Base-by-base conservation (phyloP, 2,888 invertebrate species). In the Polymixis lichenea region DNA sequence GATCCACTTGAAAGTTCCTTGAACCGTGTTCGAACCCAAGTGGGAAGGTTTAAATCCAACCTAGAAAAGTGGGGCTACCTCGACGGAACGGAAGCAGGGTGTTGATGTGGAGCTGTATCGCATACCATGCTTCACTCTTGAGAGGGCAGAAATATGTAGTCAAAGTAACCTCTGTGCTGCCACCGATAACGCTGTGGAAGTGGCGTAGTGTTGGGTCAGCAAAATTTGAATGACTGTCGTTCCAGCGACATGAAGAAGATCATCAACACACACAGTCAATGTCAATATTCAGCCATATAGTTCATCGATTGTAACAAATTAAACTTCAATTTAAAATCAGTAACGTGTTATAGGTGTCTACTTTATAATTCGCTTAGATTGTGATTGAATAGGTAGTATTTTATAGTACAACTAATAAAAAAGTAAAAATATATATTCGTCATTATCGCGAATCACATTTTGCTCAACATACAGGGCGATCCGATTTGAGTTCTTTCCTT, bases 251-350 rank as follows among this genome's bases (percentile, higher is more conserved):
- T 17, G 3, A 38, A 38, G 38, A 38, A 38, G 38, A 38, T 38
- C 6, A 38, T 32, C 32, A 32, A 28, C 28, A 11, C 25, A 38
- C 28, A 19, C 32, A 38, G 5, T 46, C 60, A 77, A 55, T 61
- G 49, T 53, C 49, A 58, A 60, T n/a, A 3, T 28, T 19, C 7
- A 51, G 28, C 6, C 6, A 62, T 28, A 78, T 28, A 78, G 60
- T 32, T 68, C 43, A 55, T 9, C 0, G 19, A 25, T 49, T 62
- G 38, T n/a, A 62, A 61, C 61, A 55, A 43, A 70, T 70, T 62
- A 71, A 62, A 62, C 19, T 56, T 62, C 49, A 79, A 79, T 62
- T 62, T 58, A 64, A 80, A 77, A 80, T 64, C 56, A 80, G 51
- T 62, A 56, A 56, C 19, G 38, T 55, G 13, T 25, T 28, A 17